These are phyloP conservation scores for Sturnira hondurensis DNA, from an alignment of 2,113 vertebrate genomes.

Conservation along the genomic window DNA sequence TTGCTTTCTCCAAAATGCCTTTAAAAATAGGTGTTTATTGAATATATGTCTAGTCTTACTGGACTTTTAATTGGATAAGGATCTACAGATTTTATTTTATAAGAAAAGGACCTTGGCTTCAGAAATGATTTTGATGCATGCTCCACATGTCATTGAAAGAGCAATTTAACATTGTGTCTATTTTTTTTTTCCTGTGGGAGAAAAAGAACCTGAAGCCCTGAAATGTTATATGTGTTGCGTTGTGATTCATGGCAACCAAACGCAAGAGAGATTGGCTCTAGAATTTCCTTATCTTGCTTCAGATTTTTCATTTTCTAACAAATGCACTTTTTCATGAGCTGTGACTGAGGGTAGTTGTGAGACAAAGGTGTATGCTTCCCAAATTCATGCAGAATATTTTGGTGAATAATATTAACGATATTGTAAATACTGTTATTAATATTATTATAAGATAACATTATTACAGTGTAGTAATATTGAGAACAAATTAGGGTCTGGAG, in stretches of 20 bases:
- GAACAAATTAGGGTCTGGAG: not conserved
- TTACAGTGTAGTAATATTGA: too few species aligned
- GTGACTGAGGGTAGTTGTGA: not conserved
- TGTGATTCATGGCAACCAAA: not conserved
- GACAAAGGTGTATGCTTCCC: not conserved
- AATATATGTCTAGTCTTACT: not conserved
- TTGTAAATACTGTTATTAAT: too few species aligned
- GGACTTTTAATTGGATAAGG: slow-evolving; percentile 2
- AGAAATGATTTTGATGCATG: not conserved
- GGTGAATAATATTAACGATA: not conserved
- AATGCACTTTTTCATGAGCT: not conserved
- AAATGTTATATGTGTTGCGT: not conserved
- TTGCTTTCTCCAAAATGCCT: not conserved
- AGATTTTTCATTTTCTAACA: slow-evolving; percentile 33
- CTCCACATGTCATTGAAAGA: not conserved
- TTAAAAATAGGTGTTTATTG: slow-evolving; percentile 19
- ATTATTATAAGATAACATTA: too few species aligned
- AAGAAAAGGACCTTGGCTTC: not conserved
- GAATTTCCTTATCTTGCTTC: slow-evolving; percentile 18
- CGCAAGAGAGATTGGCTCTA: not conserved
- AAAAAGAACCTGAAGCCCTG: not conserved
- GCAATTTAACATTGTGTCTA: not conserved
- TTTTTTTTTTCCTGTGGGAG: not conserved
- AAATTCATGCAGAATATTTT: slow-evolving; percentile 1
- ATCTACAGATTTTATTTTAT: slow-evolving; percentile 5